Percentiles rank a stretch among this genome's conserved stretches.
These are phyloP conservation scores for Prietella phreatophila DNA, from an alignment of 2,113 vertebrate genomes.

Conservation along the genomic window DNA sequence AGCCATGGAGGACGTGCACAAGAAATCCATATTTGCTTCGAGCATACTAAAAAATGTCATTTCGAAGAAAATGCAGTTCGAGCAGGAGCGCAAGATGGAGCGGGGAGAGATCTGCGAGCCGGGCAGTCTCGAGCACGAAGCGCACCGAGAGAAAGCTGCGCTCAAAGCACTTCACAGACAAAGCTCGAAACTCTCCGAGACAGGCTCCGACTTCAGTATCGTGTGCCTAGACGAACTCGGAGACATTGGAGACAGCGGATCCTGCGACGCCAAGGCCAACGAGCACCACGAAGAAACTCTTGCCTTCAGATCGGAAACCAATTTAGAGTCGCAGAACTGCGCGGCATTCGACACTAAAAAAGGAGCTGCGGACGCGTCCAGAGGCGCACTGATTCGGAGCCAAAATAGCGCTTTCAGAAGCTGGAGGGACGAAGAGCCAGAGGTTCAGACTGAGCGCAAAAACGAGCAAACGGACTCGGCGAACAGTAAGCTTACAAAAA, in stretches of 20 bases:
- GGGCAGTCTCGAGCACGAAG: constrained; percentile 62
- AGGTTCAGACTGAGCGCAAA: constrained; percentile 76
- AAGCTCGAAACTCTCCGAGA: constrained; percentile 77
- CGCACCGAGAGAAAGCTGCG: constrained; percentile 59
- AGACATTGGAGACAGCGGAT: constrained; percentile 68
- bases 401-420: constrained; percentile 95
- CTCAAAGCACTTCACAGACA: constrained; percentile 69
- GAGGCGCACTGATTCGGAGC: constrained; percentile 84
- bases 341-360: constrained; percentile 79
- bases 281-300: constrained; percentile 56
- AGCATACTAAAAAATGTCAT: constrained; percentile 93
- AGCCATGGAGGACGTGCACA: constrained; percentile 76
- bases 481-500: constrained; percentile 77
- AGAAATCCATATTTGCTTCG: constrained; percentile 88
- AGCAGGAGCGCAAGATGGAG: constrained; percentile 96
- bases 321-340: constrained; percentile 65
- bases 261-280: constrained; percentile 74
- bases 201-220: constrained; percentile 74
- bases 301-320: constrained; percentile 56
- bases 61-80: constrained; percentile 96
- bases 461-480: constrained; percentile 61
- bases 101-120: constrained; percentile 85
- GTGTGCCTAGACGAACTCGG: constrained; percentile 69
- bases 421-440: constrained; percentile 88
- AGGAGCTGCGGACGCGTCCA: constrained; percentile 80